Base-by-base conservation (phyloP, 2,888 invertebrate genomes). In the Heterodera filipjevi region DNA sequence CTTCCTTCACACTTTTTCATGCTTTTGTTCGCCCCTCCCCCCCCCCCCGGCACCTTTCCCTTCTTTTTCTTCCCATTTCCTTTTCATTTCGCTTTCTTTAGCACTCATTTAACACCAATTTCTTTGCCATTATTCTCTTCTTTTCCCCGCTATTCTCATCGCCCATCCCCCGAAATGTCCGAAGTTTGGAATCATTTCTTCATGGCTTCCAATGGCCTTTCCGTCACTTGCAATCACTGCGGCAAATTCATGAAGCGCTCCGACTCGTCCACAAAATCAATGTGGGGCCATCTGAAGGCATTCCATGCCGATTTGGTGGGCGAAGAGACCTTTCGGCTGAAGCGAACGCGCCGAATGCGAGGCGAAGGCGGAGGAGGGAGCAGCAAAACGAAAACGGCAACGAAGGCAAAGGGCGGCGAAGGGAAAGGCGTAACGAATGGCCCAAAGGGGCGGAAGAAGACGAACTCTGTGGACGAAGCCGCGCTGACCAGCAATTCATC, bases 251-350 rank as follows among this genome's bases (percentile, higher is more conserved):
- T 86, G 75, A 85, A 84, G 72, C 77, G 86, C 19, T 82, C 82
- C 39, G 86, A 86, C 75, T 83, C 83, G 44, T 84, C 84, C 16
- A 86, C 86, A 14, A 86, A 86, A 68, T 82, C 82, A 59, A 86
- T 86, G 86, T 86, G 86, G 86, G 86, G 86, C 27, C 86, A 86
- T 74, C 82, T 86, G 83, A 85, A 85, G 64, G 84, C 85, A 22
- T 85, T 84, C 71, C 86, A 86, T 79, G 81, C 81, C 49, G 86
- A 85, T 71, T 78, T 84, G 64, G 78, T 86, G 35, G 82, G 80
- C 27, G 82, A 83, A 66, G 82, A 82, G 44, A 81, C 83, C 19
- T 83, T 82, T 16, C 78, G 80, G n/a, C 81, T 83, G 76, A 85
- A 85, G 78, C 68, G 82, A 76, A 71, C 81, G 53, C 76, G 83